These are phyloP conservation scores for Epistrophella euchroma DNA, from an alignment of 2,888 invertebrate species.

Conservation along the genomic window DNA sequence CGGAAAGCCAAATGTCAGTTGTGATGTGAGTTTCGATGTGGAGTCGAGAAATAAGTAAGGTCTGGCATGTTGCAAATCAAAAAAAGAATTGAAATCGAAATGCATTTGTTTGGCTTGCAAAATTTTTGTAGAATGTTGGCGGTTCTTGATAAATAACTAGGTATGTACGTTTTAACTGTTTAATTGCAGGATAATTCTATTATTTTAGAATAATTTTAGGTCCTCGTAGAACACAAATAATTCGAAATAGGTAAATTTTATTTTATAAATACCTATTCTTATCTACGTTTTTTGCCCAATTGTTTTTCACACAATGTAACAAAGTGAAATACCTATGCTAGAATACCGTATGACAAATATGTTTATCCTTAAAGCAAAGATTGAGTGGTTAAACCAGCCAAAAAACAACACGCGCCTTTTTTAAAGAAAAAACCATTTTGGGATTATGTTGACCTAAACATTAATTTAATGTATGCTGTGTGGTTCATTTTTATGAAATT, in stretches of 20 bases:
- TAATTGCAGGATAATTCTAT: not conserved
- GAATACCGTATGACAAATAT: not conserved
- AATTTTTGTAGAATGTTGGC: conserved; percentile 55
- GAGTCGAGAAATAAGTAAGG: conserved; percentile 11
- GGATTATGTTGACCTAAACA: not conserved
- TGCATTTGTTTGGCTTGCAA: conserved; percentile 73
- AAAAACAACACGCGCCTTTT: conserved; percentile 28
- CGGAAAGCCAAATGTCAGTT: conserved; percentile 64
- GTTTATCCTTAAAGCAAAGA: not conserved
- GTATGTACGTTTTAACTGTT: not conserved
- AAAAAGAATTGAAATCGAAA: conserved; percentile 21
- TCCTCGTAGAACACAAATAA: not conserved
- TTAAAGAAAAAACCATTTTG: not conserved
- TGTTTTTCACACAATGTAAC: conserved; percentile 9
- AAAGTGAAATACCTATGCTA: not conserved
- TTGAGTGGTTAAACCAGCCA: not conserved
- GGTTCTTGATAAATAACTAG: conserved; percentile 38
- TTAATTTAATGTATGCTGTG: not conserved
- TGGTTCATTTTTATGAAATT: not conserved
- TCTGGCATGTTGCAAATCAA: conserved; percentile 55
- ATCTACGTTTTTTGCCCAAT: not conserved
- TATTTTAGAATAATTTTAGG: not conserved
- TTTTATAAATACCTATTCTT: not conserved
- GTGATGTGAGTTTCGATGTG: conserved; percentile 22
- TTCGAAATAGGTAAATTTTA: not conserved